Evolutionary conservation across 2,113 vertebrate species (phyloP).

Genomic region (Sylvilagus bachmani): DNA sequence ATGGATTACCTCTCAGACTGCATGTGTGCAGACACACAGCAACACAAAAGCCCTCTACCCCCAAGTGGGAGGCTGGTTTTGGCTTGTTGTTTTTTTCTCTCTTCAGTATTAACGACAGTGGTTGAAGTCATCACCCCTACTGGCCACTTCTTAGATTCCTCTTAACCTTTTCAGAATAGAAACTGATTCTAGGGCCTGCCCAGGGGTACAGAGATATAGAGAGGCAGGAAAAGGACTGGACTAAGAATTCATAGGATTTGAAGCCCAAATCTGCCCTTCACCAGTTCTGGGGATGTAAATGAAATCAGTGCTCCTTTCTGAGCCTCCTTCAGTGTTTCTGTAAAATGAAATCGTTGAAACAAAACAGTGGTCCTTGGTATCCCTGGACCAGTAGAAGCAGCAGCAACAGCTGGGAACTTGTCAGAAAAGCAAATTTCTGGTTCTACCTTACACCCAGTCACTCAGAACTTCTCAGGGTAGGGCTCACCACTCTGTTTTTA

Average conservation of each 20-base stretch:
- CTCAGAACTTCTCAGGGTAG: neutral
- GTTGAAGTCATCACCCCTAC: neutral
- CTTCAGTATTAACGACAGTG: neutral
- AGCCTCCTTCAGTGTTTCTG: neutral
- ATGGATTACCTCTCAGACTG: neutral
- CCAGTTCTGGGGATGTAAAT: neutral
- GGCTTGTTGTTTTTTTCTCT: neutral
- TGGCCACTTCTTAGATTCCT: neutral
- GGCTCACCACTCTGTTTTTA: neutral
- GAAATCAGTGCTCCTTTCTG: neutral
- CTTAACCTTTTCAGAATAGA: neutral
- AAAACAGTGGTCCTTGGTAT: neutral
- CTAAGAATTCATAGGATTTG: neutral
- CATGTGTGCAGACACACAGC: accelerated
- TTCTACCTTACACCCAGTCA: neutral
- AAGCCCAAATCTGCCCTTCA: neutral
- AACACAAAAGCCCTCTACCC: neutral
- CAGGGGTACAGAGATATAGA: accelerated
- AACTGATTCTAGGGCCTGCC: neutral
- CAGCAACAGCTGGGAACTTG: neutral
- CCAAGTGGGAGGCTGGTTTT: neutral
- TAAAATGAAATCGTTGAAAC: neutral
- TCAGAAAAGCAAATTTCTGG: neutral
- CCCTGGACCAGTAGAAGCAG: neutral
- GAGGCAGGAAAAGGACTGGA: neutral